phyloP scores from a whole-genome alignment of 2,113 vertebrate genomes.

The Phyllostomus discolor region DNA sequence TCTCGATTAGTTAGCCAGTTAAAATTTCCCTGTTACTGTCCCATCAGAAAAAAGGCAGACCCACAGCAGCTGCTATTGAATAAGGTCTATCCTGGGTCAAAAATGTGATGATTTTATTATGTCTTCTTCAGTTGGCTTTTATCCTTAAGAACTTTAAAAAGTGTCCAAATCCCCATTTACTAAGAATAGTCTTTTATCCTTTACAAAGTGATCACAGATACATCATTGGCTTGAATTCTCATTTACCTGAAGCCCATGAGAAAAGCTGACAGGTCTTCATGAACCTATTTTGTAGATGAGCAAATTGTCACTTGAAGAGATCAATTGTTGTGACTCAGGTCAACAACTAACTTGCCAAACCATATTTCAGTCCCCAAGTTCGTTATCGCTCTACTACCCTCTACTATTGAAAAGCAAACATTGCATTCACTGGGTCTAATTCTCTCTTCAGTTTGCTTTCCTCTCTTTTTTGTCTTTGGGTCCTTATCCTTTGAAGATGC shows the following conservation, averaged over 20 bases:
- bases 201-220: not conserved
- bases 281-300: not conserved
- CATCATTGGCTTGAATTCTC: not conserved
- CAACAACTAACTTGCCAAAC: not conserved
- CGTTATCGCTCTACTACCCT: not conserved
- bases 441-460: not conserved
- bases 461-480: not conserved
- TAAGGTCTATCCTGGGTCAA: not conserved
- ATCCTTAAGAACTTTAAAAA: not conserved
- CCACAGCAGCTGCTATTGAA: not conserved
- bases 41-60: not conserved
- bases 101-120: not conserved
- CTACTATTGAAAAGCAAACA: not conserved
- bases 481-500: not conserved
- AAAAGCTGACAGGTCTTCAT: not conserved
- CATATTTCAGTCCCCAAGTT: not conserved
- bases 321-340: not conserved
- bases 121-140: slow-evolving; percentile 27
- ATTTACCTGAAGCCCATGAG: not conserved
- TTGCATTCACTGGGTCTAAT: not conserved
- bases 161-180: not conserved
- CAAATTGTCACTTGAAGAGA: not conserved
- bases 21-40: not conserved
- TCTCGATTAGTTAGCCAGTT: not conserved
- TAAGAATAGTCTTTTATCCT: not conserved